Evolutionary conservation across 2,888 invertebrate genomes (phyloP), one percentile per base, ranked within the genome.

Genomic region (Acleris emargana): DNA sequence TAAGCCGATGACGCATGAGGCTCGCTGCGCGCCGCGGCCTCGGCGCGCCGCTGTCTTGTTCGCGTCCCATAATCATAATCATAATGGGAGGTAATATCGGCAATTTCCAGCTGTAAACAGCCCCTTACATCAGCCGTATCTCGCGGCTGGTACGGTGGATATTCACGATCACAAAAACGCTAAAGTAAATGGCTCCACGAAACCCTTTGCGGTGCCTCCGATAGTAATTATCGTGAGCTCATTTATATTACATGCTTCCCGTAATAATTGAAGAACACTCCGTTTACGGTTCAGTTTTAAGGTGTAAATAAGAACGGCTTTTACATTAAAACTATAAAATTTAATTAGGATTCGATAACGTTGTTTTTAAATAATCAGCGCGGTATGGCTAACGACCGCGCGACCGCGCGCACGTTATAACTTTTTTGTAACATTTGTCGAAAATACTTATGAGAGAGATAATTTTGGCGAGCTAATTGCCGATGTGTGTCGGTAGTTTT

Each of bases 21-120:
- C 81, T 80, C 82, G 83, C 61, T 60, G 18, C 22, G 42, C 53
- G 20, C 58, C 49, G 32, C 82, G 76, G 69, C 77, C 70, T 67
- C 77, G 69, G 72, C 81, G 82, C 78, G 82, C 83, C 82, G 79
- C 86, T 89, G 88, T 89, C 88, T 82, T 85, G 80, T 83, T 80
- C 83, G 76, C 80, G 78, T 83, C 79, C 82, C 84, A 84, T 86
- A 83, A 73, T 76, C 73, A 76, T 78, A 77, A 86, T 83, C 82
- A 81, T 88, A 86, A 88, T 88, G 83, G 84, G 82, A 80, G 82
- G 82, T 88, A 86, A 87, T 88, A 83, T 77, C 81, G 76, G 82
- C 84, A 87, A 88, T 89, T 88, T 86, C 76, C 81, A 78, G 77
- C 77, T 77, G 75, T 80, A 79, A 82, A 83, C 76, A 77, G 75